phyloP scores from a whole-genome alignment of 2,888 invertebrate species.

The Dicyrtomina minuta region DNA sequence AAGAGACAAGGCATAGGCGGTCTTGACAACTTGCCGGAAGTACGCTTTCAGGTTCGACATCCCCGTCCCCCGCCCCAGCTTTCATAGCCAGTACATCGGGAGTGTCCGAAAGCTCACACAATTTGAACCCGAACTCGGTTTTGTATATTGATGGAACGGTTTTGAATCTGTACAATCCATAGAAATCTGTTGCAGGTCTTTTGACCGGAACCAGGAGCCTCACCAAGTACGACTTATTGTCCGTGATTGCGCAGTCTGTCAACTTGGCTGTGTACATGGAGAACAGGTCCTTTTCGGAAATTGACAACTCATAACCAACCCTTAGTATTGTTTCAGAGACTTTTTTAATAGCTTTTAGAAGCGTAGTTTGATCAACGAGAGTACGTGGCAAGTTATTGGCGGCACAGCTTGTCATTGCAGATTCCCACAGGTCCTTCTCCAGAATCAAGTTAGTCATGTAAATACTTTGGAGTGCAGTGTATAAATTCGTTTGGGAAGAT shows the following conservation, averaged over 20 bases:
- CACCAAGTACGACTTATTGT: background rate
- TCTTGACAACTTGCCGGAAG: too few species aligned
- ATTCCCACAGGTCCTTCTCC: background rate
- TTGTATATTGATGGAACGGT: background rate
- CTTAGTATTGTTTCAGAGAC: background rate
- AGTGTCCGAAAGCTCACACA: background rate
- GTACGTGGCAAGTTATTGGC: background rate
- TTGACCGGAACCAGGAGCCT: background rate
- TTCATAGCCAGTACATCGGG: background rate
- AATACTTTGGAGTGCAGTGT: background rate
- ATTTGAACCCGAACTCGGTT: background rate
- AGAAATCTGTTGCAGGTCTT: background rate
- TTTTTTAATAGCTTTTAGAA: background rate
- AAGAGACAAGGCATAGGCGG: too few species aligned
- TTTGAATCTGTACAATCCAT: background rate
- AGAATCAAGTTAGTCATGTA: background rate
- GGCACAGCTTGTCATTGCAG: background rate
- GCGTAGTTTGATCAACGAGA: background rate
- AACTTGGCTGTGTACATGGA: background rate
- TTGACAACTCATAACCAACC: background rate
- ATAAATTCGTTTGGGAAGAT: background rate
- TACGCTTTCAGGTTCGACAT: too few species aligned
- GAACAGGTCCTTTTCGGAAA: background rate
- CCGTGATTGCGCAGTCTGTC: constrained; percentile 4
- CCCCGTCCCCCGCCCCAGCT: too few species aligned